phyloP scores from a whole-genome alignment of 2,888 invertebrate species.

The Apotomis betuletana region DNA sequence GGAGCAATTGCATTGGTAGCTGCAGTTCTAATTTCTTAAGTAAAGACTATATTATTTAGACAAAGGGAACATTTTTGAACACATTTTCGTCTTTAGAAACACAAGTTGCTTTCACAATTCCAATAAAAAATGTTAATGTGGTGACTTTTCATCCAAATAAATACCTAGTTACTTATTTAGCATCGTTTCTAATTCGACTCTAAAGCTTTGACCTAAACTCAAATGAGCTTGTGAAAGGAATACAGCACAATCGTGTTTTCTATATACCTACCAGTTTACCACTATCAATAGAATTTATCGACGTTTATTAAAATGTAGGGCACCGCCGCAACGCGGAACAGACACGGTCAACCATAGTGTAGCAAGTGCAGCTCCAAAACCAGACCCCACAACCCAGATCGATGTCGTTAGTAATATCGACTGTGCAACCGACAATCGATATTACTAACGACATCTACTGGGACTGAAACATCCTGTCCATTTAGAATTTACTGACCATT shows the following conservation, averaged over 20 bases:
- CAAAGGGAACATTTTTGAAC: too few species aligned
- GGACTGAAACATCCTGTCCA: conserved; percentile 16
- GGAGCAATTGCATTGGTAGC: too few species aligned
- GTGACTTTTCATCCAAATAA: neutral
- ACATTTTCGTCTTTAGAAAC: too few species aligned
- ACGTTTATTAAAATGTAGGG: conserved; percentile 35
- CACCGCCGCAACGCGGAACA: conserved; percentile 42
- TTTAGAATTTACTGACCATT: neutral
- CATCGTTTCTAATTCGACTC: neutral
- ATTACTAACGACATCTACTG: conserved; percentile 26
- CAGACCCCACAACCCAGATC: conserved; percentile 37
- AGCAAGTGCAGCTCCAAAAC: conserved; percentile 39
- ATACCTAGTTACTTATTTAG: neutral
- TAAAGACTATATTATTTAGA: too few species aligned
- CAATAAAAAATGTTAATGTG: neutral
- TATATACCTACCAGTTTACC: conserved; percentile 24
- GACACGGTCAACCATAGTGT: conserved; percentile 32
- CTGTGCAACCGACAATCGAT: conserved; percentile 1
- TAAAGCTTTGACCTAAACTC: conserved; percentile 8
- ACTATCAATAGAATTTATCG: conserved; percentile 27
- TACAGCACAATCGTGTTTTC: conserved; percentile 23
- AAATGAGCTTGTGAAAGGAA: conserved; percentile 15
- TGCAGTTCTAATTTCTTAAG: too few species aligned
- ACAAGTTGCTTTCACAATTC: too few species aligned
- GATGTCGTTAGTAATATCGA: neutral